Evolutionary conservation across 2,888 invertebrate genomes (phyloP).

Genomic region (Fragum whitleyi): DNA sequence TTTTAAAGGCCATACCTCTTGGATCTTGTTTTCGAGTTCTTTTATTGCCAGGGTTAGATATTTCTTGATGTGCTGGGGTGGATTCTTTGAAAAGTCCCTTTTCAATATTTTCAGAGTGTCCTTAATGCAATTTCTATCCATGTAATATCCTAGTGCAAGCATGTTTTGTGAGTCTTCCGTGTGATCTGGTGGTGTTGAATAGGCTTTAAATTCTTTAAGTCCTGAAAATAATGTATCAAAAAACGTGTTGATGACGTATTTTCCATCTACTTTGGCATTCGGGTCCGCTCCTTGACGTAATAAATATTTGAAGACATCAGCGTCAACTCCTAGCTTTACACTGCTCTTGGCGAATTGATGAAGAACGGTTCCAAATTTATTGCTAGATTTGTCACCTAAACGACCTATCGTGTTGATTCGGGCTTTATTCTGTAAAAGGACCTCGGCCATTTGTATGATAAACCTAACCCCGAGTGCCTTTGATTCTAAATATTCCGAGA

Average conservation of each 20-base stretch:
- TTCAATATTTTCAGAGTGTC: constrained; percentile 62
- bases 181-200: constrained; percentile 56
- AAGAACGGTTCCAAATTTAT: constrained; percentile 68
- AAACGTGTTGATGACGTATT: constrained; percentile 71
- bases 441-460: constrained; percentile 68
- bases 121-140: constrained; percentile 59
- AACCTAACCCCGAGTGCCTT: constrained; percentile 66
- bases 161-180: constrained; percentile 61
- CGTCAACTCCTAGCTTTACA: constrained; percentile 71
- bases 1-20: constrained; percentile 66
- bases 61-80: constrained; percentile 62
- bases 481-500: constrained; percentile 68
- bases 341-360: constrained; percentile 75
- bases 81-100: constrained; percentile 52
- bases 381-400: constrained; percentile 64
- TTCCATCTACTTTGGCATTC: constrained; percentile 66
- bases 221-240: constrained; percentile 65
- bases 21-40: constrained; percentile 44
- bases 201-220: constrained; percentile 52
- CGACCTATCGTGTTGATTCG: constrained; percentile 60
- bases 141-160: constrained; percentile 63
- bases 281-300: constrained; percentile 76
- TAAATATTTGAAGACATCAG: constrained; percentile 69
- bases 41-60: constrained; percentile 58
- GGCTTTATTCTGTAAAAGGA: constrained; percentile 60